Evolutionary conservation across 1,140 invertebrate genomes (phyloP), one percentile per base, ranked within the genome.

Genomic region (Lethrus apterus): DNA sequence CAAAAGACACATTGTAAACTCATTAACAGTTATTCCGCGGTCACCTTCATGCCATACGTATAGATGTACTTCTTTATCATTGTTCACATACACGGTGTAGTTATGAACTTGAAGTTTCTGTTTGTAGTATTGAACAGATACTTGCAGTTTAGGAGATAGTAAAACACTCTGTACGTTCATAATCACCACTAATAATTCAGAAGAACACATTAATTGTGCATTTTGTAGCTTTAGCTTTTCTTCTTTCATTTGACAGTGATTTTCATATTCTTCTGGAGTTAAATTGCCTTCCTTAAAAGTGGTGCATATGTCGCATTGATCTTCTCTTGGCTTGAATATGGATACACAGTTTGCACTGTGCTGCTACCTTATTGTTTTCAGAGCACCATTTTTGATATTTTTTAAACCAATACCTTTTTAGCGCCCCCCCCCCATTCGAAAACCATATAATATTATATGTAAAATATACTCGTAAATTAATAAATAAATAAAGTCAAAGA

Each of bases 91-190:
- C 13, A 35, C 9, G 4, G 33, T 17, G n/a, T 17, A 35, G n/a
- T 35, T 35, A 17, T 35, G 33, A 4, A 35, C 33, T 17, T 35
- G 33, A 2, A 35, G n/a, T n/a, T 26, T 26, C 23, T 26, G 23
- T 26, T 26, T 26, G n/a, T 26, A 26, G 33, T 4, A 26, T 26
- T 26, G 23, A 26, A n/a, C 5, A 7, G 23, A 26, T 7, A 26
- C 23, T 26, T 7, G n/a, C 5, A 26, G 23, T 26, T 26, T 26
- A 7, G 23, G 23, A 26, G 23, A 26, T n/a, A 26, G 23, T n/a
- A 26, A n/a, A 5, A 26, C 23, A n/a, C 23, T 26, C n/a, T 5
- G 23, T n/a, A 26, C n/a, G n/a, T 26, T n/a, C 23, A 26, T 26
- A 7, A n/a, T 26, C 5, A n/a, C 23, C 23, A 26, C 23, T 26